phyloP scores from a whole-genome alignment of 2,113 vertebrate species.

The Muntiacus reevesi region DNA sequence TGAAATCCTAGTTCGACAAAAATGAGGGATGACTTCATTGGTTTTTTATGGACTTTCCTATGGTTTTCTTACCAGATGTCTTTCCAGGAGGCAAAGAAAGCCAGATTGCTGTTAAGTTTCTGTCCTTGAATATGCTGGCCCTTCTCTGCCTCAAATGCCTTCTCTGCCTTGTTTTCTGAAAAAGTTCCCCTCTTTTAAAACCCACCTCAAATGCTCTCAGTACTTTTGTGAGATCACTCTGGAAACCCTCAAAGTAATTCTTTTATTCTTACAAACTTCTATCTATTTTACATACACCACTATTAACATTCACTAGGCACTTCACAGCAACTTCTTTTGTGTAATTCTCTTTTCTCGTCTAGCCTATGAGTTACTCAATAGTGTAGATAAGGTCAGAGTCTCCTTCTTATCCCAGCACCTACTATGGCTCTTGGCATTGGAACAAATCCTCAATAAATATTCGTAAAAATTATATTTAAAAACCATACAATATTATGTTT shows the following conservation, averaged over 20 bases:
- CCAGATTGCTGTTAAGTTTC: not conserved
- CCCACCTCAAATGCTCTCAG: not conserved
- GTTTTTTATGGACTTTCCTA: not conserved
- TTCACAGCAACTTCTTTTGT: not conserved
- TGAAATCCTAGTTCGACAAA: not conserved
- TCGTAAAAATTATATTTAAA: not conserved
- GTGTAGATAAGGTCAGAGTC: not conserved
- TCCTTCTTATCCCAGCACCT: not conserved
- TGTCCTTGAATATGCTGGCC: not conserved
- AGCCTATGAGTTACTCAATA: not conserved
- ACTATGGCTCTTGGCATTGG: fast-evolving
- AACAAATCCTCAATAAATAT: not conserved
- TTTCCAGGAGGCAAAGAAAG: not conserved
- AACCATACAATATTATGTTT: not conserved
- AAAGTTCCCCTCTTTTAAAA: not conserved
- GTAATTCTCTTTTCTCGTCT: not conserved
- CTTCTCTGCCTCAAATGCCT: not conserved
- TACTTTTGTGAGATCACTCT: not conserved
- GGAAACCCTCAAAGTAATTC: not conserved
- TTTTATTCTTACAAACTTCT: not conserved
- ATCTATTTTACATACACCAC: not conserved
- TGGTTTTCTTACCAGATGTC: not conserved
- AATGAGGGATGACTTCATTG: not conserved
- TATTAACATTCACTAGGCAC: not conserved
- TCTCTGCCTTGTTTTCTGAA: not conserved